A percentile compares a stretch with the other conserved stretches of the same genome.
phyloP scores from a whole-genome alignment of 2,888 invertebrate species.

The Erebia palarica region DNA sequence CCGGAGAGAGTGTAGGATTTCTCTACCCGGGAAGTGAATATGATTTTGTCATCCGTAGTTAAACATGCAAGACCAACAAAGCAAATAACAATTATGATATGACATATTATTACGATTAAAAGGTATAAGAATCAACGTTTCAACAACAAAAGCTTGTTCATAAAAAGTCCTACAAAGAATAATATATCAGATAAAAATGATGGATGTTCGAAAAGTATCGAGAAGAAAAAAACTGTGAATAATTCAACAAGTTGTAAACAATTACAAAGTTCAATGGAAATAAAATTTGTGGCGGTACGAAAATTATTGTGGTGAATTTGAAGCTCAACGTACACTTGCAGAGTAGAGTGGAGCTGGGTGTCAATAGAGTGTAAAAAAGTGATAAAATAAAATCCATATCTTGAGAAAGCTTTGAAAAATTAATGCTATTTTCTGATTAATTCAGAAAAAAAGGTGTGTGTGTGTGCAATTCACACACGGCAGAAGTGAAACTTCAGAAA shows the following conservation, averaged over 20 bases:
- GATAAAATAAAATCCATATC: too few relatives aligned
- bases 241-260: constrained; percentile 17
- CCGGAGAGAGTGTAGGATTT: too few relatives aligned
- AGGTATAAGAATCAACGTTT: not conserved
- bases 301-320: not conserved
- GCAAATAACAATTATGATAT: not conserved
- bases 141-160: not conserved
- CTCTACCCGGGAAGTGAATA: too few relatives aligned
- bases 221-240: constrained; percentile 2
- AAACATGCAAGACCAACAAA: too few relatives aligned
- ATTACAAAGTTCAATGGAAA: constrained; percentile 16
- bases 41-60: too few relatives aligned
- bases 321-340: not conserved
- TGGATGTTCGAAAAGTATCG: constrained; percentile 9
- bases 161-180: constrained; percentile 1
- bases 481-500: too few relatives aligned
- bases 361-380: too few relatives aligned
- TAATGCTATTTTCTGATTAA: too few relatives aligned
- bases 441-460: too few relatives aligned
- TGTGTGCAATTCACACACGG: too few relatives aligned
- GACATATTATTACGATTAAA: not conserved
- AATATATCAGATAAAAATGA: constrained; percentile 6
- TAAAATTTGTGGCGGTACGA: constrained; percentile 6
- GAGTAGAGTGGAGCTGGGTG: too few relatives aligned
- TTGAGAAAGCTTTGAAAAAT: too few relatives aligned